phyloP scores from a whole-genome alignment of 2,888 invertebrate species.

The Hyposoter dolosus region DNA sequence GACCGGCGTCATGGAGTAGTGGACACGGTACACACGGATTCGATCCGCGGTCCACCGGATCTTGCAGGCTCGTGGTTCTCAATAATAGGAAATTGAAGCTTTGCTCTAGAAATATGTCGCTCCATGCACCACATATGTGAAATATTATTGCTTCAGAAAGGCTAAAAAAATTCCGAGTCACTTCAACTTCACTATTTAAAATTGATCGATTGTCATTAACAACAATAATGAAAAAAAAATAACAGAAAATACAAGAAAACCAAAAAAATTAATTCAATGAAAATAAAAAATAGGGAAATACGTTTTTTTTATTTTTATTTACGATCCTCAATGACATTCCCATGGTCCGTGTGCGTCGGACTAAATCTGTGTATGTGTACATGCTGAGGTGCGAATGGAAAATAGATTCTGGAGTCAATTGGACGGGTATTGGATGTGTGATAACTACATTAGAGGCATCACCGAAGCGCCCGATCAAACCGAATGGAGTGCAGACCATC shows the following conservation, averaged over 20 bases:
- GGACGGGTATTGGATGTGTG: slow-evolving; percentile 51
- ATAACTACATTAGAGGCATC: slow-evolving; percentile 69
- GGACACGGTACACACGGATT: slow-evolving; percentile 55
- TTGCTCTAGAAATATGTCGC: slow-evolving; percentile 30
- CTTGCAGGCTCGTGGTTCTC: slow-evolving; percentile 52
- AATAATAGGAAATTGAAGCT: slow-evolving; percentile 61
- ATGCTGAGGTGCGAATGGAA: slow-evolving; percentile 26
- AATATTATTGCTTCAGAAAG: not conserved
- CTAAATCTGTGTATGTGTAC: not conserved
- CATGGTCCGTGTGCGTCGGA: not conserved
- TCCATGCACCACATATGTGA: not conserved
- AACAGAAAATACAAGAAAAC: not conserved
- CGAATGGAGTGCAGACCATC: slow-evolving; percentile 68
- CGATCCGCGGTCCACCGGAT: slow-evolving; percentile 62
- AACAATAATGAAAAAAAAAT: not conserved
- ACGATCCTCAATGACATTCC: not conserved
- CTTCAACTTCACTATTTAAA: not conserved
- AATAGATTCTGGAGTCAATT: slow-evolving; percentile 58
- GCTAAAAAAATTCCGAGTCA: not conserved
- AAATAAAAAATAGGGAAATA: not conserved
- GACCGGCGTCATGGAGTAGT: slow-evolving; percentile 36
- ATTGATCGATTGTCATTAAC: not conserved
- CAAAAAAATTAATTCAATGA: not conserved
- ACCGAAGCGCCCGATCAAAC: slow-evolving; percentile 65
- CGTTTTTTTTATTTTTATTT: not conserved